A percentile compares a stretch with the other conserved stretches of the same genome.
Evolutionary conservation across 2,113 vertebrate genomes (phyloP).

Genomic region (Ceyx margarethae): DNA sequence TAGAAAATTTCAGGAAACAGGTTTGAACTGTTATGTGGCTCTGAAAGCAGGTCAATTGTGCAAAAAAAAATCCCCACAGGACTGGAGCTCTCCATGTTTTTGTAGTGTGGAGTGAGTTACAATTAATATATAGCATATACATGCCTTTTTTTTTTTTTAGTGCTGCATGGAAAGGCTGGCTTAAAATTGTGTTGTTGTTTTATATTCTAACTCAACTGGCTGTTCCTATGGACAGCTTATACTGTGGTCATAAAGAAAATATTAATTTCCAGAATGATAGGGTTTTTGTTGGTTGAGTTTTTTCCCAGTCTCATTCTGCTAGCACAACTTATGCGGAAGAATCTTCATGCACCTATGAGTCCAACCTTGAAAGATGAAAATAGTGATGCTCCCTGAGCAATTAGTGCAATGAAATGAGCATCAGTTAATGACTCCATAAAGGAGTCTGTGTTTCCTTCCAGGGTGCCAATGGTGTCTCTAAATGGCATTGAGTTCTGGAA

Average conservation of each 20-base stretch:
- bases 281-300: too few species aligned
- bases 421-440: neutral
- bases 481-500: neutral
- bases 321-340: neutral
- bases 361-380: neutral
- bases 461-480: neutral
- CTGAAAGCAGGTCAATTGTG: neutral
- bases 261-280: neutral
- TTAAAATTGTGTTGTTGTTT: neutral
- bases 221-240: neutral
- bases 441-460: neutral
- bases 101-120: neutral
- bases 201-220: neutral
- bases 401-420: neutral
- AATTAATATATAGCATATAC: neutral
- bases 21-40: neutral
- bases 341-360: accelerated
- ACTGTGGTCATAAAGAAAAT: neutral
- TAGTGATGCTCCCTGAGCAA: neutral
- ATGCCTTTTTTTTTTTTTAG: neutral
- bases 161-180: neutral
- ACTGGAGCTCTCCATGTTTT: neutral
- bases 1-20: neutral
- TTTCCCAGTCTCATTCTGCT: neutral
- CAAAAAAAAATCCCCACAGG: neutral